Conservation (phyloP, 2,113 vertebrate species). For the Danionella cerebrum region DNA sequence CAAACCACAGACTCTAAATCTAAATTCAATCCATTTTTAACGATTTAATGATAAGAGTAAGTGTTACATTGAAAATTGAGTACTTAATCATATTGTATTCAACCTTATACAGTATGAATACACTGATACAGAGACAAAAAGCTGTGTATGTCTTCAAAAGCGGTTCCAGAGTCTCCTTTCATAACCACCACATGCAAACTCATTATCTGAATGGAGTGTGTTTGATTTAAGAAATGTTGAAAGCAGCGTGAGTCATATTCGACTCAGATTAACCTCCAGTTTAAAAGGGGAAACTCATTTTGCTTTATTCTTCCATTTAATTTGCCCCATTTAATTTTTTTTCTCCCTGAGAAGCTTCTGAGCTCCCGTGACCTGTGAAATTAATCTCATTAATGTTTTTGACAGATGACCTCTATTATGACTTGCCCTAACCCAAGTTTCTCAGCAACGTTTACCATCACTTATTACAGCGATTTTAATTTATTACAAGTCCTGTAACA, state of each 20-base stretch:
- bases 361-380: background rate
- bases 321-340: background rate
- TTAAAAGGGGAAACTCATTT: no score
- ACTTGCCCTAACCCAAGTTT: background rate
- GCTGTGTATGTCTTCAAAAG: no score
- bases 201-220: background rate
- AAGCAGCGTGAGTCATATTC: no score
- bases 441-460: background rate
- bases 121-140: no score
- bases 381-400: background rate
- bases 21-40: no score
- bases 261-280: background rate
- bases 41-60: no score
- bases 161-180: background rate
- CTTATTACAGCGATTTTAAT: background rate
- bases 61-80: no score
- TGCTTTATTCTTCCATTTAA: no score
- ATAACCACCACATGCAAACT: background rate
- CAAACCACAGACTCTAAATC: no score
- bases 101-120: no score
- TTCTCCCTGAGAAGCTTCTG: background rate
- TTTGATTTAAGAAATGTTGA: background rate
- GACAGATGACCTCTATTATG: background rate
- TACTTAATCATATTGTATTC: no score
- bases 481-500: background rate